These are phyloP conservation scores for Drosophila lacicola DNA, from an alignment of 2,888 invertebrate genomes.

Conservation along the genomic window DNA sequence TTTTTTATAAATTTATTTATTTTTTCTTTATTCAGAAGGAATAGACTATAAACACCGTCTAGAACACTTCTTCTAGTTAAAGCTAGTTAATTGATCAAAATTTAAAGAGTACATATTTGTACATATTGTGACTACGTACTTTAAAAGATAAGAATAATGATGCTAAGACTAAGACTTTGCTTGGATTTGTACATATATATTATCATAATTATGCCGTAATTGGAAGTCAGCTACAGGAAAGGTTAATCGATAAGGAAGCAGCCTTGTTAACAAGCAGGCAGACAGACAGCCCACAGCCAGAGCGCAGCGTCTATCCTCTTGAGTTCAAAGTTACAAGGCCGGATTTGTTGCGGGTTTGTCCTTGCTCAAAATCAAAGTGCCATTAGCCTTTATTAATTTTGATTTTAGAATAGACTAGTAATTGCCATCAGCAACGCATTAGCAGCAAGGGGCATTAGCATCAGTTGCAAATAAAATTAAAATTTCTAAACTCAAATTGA, in stretches of 20 bases:
- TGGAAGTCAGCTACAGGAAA: conserved; percentile 27
- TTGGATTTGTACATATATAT: too few species aligned
- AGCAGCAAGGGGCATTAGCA: conserved; percentile 33
- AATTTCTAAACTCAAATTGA: conserved; percentile 33
- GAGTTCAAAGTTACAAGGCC: conserved; percentile 44
- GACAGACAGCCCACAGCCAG: conserved; percentile 1
- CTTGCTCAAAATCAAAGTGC: conserved; percentile 34
- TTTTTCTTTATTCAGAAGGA: too few species aligned
- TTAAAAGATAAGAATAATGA: too few species aligned
- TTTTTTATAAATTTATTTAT: too few species aligned
- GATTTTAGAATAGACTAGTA: conserved; percentile 21
- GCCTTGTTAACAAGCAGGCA: conserved; percentile 28
- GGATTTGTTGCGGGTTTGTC: conserved; percentile 25
- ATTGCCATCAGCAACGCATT: background rate
- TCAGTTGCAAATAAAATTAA: conserved; percentile 45
- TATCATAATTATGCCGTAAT: background rate
- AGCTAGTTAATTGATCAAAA: too few species aligned
- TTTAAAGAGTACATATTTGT: too few species aligned
- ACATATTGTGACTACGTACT: too few species aligned
- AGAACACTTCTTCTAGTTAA: too few species aligned
- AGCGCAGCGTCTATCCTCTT: background rate
- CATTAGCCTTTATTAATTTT: conserved; percentile 39
- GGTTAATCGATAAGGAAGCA: conserved; percentile 18
- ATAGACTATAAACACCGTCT: too few species aligned
- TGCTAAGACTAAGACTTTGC: too few species aligned